phyloP scores from a whole-genome alignment of 2,888 invertebrate species.

The Blastobasis lacticolella region DNA sequence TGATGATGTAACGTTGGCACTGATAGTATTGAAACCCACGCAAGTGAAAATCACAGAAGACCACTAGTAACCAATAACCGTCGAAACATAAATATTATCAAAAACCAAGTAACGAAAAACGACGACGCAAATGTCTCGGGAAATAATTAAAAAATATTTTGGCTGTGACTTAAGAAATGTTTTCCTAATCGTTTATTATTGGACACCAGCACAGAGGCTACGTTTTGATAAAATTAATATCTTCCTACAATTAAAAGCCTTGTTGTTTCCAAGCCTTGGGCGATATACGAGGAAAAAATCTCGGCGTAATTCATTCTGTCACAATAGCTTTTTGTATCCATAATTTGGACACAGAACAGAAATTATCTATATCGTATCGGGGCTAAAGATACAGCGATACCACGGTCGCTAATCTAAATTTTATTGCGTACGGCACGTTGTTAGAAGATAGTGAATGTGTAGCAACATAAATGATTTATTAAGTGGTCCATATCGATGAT shows the following conservation, averaged over 20 bases:
- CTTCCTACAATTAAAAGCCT: not conserved
- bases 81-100: not conserved
- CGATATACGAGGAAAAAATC: not conserved
- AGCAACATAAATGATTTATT: constrained; percentile 31
- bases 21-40: too few relatives aligned
- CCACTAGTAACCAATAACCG: not conserved
- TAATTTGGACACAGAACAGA: not conserved
- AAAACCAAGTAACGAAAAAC: not conserved
- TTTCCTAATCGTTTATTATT: too few relatives aligned
- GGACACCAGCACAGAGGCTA: not conserved
- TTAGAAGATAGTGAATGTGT: not conserved
- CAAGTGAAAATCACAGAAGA: too few relatives aligned
- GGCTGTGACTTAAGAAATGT: too few relatives aligned
- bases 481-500: constrained; percentile 30
- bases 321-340: not conserved
- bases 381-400: not conserved
- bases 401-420: not conserved
- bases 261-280: not conserved
- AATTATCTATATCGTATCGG: not conserved
- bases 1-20: too few relatives aligned
- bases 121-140: not conserved
- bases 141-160: constrained; percentile 1
- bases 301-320: constrained; percentile 4
- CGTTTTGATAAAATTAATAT: not conserved
- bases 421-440: not conserved